Conservation (phyloP, 2,113 vertebrate genomes). For the Meriones unguiculatus region DNA sequence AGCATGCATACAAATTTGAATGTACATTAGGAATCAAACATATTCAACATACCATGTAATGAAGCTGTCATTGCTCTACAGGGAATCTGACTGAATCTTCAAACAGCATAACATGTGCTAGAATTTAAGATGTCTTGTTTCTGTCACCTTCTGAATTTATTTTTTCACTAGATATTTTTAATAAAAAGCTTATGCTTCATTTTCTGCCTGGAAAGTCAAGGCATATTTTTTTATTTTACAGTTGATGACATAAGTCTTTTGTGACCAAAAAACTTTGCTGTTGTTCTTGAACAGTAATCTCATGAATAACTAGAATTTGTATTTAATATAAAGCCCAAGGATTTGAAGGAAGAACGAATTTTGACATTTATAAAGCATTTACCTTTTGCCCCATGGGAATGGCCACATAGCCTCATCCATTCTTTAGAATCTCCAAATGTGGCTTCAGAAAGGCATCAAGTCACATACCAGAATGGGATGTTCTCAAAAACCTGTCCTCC, state of each 20-base stretch:
- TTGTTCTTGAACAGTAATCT: conserved; percentile 48
- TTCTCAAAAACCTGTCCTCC: neutral
- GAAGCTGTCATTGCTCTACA: conserved; percentile 84
- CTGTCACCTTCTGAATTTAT: conserved; percentile 71
- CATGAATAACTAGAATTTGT: neutral
- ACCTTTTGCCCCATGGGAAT: neutral
- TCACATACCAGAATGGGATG: neutral
- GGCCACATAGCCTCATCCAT: neutral
- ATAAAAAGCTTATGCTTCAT: neutral
- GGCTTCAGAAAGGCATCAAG: neutral
- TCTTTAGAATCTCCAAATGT: neutral
- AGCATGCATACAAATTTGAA: conserved; percentile 81
- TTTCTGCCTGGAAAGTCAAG: conserved; percentile 64
- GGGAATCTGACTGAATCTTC: conserved; percentile 73
- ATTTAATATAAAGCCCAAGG: conserved; percentile 22
- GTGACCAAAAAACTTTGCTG: conserved; percentile 11
- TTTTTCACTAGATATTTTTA: conserved; percentile 60
- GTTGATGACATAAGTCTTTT: conserved; percentile 15
- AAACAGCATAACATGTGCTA: neutral
- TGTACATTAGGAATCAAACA: conserved; percentile 55
- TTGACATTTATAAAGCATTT: conserved; percentile 46
- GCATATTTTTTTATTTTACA: conserved; percentile 3
- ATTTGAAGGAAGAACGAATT: neutral
- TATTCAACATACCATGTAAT: conserved; percentile 33
- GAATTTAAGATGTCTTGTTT: conserved; percentile 66